Conservation (phyloP, 2,888 invertebrate genomes). For the Scaptomyza tumidula region DNA sequence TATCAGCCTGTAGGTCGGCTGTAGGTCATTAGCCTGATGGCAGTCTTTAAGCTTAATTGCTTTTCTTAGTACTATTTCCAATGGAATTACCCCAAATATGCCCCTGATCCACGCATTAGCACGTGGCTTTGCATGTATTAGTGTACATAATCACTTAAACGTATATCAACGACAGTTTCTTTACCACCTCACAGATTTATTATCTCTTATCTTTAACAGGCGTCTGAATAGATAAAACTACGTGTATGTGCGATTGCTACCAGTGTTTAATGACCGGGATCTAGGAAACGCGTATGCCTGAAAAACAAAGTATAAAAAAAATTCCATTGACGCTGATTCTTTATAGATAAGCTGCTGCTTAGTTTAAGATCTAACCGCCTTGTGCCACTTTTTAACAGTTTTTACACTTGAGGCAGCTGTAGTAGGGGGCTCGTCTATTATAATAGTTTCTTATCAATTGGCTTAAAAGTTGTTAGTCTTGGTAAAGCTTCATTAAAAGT, state of each 20-base stretch:
- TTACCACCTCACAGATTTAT: conserved; percentile 29
- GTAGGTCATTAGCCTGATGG: conserved; percentile 54
- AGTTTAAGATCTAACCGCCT: conserved; percentile 33
- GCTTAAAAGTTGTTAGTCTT: neutral
- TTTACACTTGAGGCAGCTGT: neutral
- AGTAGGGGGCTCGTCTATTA: conserved; percentile 62
- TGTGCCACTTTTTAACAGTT: conserved; percentile 17
- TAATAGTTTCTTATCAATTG: conserved; percentile 38
- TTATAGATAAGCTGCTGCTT: neutral
- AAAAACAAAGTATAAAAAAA: conserved; percentile 1
- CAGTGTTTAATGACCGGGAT: neutral
- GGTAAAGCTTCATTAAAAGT: neutral
- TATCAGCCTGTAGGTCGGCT: conserved; percentile 57
- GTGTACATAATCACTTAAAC: neutral
- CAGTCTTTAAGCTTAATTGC: conserved; percentile 7
- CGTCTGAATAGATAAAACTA: conserved; percentile 25
- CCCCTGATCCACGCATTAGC: conserved; percentile 11
- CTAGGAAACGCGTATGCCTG: too few species aligned
- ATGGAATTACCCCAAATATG: conserved; percentile 42
- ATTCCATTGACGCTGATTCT: conserved; percentile 19
- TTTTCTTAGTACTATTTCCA: conserved; percentile 34
- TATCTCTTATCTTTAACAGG: conserved; percentile 42
- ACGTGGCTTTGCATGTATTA: conserved; percentile 10
- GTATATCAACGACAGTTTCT: conserved; percentile 4
- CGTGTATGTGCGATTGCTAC: conserved; percentile 14